Conservation (phyloP, 2,797 vertebrate genomes). For the Tolypeutes matacus region DNA sequence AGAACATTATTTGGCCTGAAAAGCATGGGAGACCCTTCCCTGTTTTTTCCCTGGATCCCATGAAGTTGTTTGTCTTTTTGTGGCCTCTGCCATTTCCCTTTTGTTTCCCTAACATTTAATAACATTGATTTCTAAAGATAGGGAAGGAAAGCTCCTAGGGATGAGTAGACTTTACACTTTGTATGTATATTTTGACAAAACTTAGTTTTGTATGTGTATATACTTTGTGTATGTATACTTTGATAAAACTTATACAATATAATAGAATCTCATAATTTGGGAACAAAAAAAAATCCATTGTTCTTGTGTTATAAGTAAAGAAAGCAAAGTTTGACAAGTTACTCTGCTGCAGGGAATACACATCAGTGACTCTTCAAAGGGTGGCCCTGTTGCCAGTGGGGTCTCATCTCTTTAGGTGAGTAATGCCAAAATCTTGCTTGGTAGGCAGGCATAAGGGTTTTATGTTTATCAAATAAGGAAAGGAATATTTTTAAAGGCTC, state of each 20-base stretch:
- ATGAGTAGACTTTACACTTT: not conserved
- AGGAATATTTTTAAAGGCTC: not conserved
- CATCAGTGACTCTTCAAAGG: not conserved
- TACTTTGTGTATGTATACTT: not conserved
- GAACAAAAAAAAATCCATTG: not conserved
- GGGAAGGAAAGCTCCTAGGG: not conserved
- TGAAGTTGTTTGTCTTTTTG: not conserved
- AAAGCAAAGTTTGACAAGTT: not conserved
- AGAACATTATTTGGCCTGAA: not conserved
- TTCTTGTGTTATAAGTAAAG: not conserved
- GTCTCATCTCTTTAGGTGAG: not conserved
- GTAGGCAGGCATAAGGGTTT: not conserved
- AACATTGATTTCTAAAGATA: not conserved
- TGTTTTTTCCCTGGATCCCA: not conserved
- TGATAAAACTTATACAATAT: not conserved
- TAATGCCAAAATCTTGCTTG: not conserved
- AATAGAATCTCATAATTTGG: constrained; percentile 10
- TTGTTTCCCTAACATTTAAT: not conserved
- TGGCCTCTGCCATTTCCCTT: not conserved
- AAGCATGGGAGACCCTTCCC: not conserved
- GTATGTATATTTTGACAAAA: not conserved
- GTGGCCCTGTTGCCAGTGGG: not conserved
- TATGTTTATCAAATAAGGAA: not conserved
- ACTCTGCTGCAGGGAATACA: not conserved
- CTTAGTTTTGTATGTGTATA: not conserved